Evolutionary conservation across 2,888 invertebrate species (phyloP).

Genomic region (Itoplectis maculator): DNA sequence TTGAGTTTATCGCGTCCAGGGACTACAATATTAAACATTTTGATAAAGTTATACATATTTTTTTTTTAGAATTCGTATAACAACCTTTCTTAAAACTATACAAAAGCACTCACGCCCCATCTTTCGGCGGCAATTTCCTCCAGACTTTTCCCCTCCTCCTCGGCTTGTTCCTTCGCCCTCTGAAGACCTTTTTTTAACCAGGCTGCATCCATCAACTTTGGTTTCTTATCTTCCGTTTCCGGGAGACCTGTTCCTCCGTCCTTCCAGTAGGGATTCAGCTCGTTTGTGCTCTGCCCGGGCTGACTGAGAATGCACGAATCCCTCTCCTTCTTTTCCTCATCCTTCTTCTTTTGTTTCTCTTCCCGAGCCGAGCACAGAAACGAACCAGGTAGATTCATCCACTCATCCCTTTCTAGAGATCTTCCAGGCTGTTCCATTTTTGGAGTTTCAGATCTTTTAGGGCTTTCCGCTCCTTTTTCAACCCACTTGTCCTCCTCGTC

Average conservation of each 20-base stretch:
- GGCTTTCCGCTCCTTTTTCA: conserved; percentile 84
- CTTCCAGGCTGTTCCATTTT: conserved; percentile 69
- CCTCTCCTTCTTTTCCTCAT: conserved; percentile 86
- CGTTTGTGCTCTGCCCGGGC: conserved; percentile 90
- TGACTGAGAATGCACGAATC: conserved; percentile 88
- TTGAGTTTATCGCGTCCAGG: conserved; percentile 84
- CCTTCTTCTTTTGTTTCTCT: conserved; percentile 83
- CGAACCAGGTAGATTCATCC: conserved; percentile 90
- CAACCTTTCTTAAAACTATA: background rate
- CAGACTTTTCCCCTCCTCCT: conserved; percentile 85
- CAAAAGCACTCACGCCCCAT: conserved; percentile 85
- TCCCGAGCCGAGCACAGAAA: conserved; percentile 84
- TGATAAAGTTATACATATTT: background rate
- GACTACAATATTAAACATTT: conserved; percentile 82
- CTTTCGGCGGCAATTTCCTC: conserved; percentile 87
- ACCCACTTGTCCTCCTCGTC: conserved; percentile 87
- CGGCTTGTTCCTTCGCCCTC: conserved; percentile 86
- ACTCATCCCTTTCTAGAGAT: conserved; percentile 87
- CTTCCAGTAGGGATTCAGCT: conserved; percentile 97
- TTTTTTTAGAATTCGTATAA: background rate
- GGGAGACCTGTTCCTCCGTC: conserved; percentile 95
- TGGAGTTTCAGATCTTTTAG: background rate
- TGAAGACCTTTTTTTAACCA: conserved; percentile 86
- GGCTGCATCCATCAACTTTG: conserved; percentile 79
- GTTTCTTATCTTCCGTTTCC: conserved; percentile 76